Evolutionary conservation across 2,113 vertebrate species (phyloP).

Genomic region (Sinocyclocheilus grahami): DNA sequence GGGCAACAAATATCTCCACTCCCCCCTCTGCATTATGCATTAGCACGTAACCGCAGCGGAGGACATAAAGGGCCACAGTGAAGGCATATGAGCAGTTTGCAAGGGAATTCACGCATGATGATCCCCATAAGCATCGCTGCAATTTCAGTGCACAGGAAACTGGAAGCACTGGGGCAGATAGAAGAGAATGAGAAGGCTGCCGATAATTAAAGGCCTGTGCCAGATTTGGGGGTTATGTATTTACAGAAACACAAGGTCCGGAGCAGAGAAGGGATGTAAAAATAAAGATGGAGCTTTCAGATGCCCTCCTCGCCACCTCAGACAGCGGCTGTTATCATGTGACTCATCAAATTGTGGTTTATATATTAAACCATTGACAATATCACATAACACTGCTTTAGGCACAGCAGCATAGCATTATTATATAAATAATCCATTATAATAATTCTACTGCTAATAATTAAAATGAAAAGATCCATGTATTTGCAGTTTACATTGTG

Average conservation of each 20-base stretch:
- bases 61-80: background rate
- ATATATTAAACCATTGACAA: conserved; percentile 1
- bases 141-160: conserved; percentile 1
- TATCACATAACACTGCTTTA: background rate
- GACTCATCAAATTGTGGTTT: background rate
- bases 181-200: conserved; percentile 30
- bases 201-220: conserved; percentile 24
- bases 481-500: too few relatives aligned
- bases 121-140: background rate
- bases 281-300: background rate
- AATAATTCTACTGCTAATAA: background rate
- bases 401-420: background rate
- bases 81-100: background rate
- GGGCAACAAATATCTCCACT: conserved; percentile 3
- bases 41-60: conserved; percentile 11
- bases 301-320: background rate
- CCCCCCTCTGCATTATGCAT: conserved; percentile 19
- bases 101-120: conserved; percentile 25
- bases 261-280: background rate
- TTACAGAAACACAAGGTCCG: conserved; percentile 10
- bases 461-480: background rate
- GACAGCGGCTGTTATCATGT: conserved; percentile 6
- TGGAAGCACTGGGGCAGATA: conserved; percentile 24
- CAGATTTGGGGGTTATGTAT: conserved; percentile 34
- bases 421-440: background rate